Conservation (phyloP, 2,113 vertebrate genomes). For the Cynocephalus volans region DNA sequence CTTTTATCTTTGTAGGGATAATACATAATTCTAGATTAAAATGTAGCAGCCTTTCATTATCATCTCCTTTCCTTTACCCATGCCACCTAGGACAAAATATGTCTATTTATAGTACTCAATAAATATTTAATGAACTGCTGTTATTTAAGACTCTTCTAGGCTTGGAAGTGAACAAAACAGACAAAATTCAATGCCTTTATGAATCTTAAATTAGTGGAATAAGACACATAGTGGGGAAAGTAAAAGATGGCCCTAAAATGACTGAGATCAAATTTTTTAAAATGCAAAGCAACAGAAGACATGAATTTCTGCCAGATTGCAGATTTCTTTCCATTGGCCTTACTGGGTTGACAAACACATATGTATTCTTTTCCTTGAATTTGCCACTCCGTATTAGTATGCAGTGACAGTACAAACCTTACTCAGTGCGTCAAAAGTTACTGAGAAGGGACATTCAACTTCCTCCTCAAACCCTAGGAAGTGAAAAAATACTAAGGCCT, state of each 20-base stretch:
- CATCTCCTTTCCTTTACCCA: conserved; percentile 10
- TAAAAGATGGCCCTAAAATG: neutral
- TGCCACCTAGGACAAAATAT: neutral
- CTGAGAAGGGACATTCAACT: neutral
- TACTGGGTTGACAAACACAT: neutral
- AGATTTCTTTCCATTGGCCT: neutral
- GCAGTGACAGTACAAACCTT: neutral
- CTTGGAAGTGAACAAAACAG: conserved; percentile 48
- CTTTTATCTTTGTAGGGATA: neutral
- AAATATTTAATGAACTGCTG: conserved; percentile 46
- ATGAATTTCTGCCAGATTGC: conserved; percentile 32
- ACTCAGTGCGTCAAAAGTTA: neutral
- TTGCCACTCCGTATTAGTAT: neutral
- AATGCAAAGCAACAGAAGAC: conserved; percentile 8
- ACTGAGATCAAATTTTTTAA: conserved; percentile 40
- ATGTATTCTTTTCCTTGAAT: neutral
- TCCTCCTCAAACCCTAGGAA: conserved; percentile 13
- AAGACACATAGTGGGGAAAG: neutral
- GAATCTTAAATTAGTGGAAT: conserved; percentile 15
- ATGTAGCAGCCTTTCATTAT: conserved; percentile 33
- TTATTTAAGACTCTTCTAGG: neutral
- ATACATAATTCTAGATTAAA: conserved; percentile 56
- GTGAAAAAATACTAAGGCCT: conserved; percentile 5
- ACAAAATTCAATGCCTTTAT: neutral
- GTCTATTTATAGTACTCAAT: neutral